Evolutionary conservation across 2,797 vertebrate genomes (phyloP).

Genomic region (Micropoecilia bifurca): DNA sequence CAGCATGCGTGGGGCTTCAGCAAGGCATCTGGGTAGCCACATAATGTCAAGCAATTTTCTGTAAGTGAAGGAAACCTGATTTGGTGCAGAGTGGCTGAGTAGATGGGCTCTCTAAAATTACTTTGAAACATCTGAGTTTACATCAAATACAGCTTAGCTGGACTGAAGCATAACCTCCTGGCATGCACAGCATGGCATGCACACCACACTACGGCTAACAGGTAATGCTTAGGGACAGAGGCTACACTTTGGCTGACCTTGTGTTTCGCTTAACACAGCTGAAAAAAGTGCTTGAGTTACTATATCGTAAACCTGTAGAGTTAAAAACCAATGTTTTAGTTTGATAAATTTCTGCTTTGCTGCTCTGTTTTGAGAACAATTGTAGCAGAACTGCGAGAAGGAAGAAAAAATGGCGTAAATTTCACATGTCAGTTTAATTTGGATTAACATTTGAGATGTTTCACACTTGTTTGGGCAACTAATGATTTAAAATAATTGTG

Average conservation of each 20-base stretch:
- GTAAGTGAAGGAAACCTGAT: slow-evolving; percentile 70
- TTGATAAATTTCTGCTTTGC: slow-evolving; percentile 14
- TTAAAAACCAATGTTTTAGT: slow-evolving; percentile 14
- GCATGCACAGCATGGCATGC: slow-evolving; percentile 20
- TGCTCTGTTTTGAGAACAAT: slow-evolving; percentile 12
- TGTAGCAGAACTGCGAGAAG: neutral
- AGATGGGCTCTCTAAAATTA: slow-evolving; percentile 51
- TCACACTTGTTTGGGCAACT: neutral
- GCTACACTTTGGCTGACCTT: slow-evolving; percentile 16
- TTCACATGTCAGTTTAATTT: neutral
- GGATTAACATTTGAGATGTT: neutral
- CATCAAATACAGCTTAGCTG: slow-evolving; percentile 49
- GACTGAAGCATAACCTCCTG: slow-evolving; percentile 39
- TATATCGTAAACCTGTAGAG: slow-evolving; percentile 5
- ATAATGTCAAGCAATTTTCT: slow-evolving; percentile 79
- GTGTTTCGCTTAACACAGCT: slow-evolving; percentile 18
- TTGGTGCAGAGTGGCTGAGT: slow-evolving; percentile 43
- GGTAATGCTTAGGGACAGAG: slow-evolving; percentile 46
- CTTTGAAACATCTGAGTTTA: slow-evolving; percentile 59
- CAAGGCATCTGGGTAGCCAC: slow-evolving; percentile 60
- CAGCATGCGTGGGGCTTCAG: slow-evolving; percentile 69
- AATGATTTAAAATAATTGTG: neutral
- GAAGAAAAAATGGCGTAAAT: neutral
- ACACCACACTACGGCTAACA: slow-evolving; percentile 26
- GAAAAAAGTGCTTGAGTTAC: neutral